Evolutionary conservation across 2,888 invertebrate genomes (phyloP).

Genomic region (Pseudococcus jackbeardsleyi): DNA sequence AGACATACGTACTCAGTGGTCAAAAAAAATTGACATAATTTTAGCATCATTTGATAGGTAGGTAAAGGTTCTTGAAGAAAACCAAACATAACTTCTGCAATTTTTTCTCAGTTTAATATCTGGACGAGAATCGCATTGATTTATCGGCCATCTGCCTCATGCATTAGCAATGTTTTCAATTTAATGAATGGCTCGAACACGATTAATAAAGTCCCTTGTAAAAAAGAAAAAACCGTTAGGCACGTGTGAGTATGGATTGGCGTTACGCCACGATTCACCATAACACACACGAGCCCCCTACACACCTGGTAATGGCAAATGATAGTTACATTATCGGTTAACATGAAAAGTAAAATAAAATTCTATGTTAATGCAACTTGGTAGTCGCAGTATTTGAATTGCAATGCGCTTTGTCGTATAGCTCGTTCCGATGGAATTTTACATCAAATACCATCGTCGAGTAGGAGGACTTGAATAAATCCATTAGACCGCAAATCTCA

Average conservation of each 20-base stretch:
- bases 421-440: conserved; percentile 4
- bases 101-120: not conserved
- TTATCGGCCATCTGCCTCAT: conserved; percentile 44
- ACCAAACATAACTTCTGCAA: not conserved
- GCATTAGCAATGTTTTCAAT: conserved; percentile 52
- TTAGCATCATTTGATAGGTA: not conserved
- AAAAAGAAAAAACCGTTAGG: conserved; percentile 61
- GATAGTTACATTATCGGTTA: conserved; percentile 48
- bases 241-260: conserved; percentile 59
- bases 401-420: conserved; percentile 5
- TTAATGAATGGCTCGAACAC: conserved; percentile 48
- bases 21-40: not conserved
- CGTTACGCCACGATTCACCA: conserved; percentile 63
- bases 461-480: conserved; percentile 26
- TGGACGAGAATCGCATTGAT: not conserved
- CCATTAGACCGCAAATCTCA: conserved; percentile 3
- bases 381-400: conserved; percentile 38
- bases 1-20: not conserved
- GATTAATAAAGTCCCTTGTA: conserved; percentile 30
- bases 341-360: conserved; percentile 20
- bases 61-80: not conserved
- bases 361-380: conserved; percentile 53
- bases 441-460: not conserved
- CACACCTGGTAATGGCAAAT: conserved; percentile 57
- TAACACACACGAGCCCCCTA: conserved; percentile 62